Base-by-base conservation (phyloP, 1,140 invertebrate species). In the Drosophila repleta region DNA sequence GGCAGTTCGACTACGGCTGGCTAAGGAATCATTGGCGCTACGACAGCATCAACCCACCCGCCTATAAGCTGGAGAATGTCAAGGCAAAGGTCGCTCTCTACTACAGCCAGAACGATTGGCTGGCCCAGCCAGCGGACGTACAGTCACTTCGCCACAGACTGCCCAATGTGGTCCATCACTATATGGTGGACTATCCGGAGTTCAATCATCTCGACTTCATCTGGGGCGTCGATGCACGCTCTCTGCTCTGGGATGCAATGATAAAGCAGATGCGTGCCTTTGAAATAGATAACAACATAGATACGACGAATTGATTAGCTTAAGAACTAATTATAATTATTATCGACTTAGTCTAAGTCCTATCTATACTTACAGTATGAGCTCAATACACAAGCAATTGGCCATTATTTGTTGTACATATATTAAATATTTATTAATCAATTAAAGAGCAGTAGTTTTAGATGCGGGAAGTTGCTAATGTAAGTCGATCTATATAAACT, bases 61-160 rank as follows among this genome's bases (percentile, higher is more conserved):
- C 91, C 4, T 96, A 96, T 75, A 71, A 92, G 17, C 71, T 95
- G 1, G 85, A 92, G 35, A 94, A 93, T 51, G 93, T 96, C 4
- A 92, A 78, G 8, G 91, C 93, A 13, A 96, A 95, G 13, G 92
- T 95, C 1, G 94, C 93, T 0, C 72, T 96, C 1, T 95, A 95
- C 70, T 95, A 93, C 72, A 94, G 94, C 24, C 90, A 93, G 6
- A 93, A 94, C 20, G 96, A 96, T 76, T 94, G 93, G 93, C 75
- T 95, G 4, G 92, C 94, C 2, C 85, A 92, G 46, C 92, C 94
- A 1, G 84, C 89, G 37, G 94, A 93, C 77, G 92, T 93, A 0
- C 82, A 90, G 7, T 71, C 69, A 7, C 69, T 94, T 11, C 84
- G 88, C 57, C 76, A 72, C 0, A 68, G 83, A 15, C 72, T 95